Evolutionary conservation across 2,888 invertebrate genomes (phyloP).

Genomic region (Dioctria rufipes): DNA sequence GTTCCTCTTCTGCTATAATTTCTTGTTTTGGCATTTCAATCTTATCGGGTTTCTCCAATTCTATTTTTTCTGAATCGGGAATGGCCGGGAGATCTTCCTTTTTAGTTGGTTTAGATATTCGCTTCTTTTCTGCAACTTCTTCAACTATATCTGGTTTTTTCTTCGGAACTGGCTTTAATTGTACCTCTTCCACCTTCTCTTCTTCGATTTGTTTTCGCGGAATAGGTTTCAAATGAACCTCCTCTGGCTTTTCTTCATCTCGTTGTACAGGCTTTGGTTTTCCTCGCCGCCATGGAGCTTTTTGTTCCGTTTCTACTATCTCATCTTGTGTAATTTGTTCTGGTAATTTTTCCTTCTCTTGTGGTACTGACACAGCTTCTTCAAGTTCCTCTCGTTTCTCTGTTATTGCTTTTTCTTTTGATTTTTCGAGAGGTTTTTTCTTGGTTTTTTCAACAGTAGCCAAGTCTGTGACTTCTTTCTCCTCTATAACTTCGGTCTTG

Average conservation of each 20-base stretch:
- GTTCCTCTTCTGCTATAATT: conserved; percentile 61
- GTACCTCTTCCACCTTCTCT: conserved; percentile 63
- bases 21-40: conserved; percentile 61
- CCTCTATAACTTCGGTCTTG: conserved; percentile 65
- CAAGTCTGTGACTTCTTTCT: conserved; percentile 58
- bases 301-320: conserved; percentile 9
- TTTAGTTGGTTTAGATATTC: background rate
- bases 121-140: conserved; percentile 4
- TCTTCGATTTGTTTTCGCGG: conserved; percentile 59
- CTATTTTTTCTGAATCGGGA: conserved; percentile 61
- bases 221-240: conserved; percentile 61
- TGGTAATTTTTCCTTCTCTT: background rate
- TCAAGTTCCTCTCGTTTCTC: background rate
- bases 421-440: background rate
- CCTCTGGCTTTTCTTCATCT: conserved; percentile 63
- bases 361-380: conserved; percentile 1
- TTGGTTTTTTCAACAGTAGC: background rate
- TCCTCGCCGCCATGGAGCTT: conserved; percentile 41
- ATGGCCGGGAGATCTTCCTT: conserved; percentile 8
- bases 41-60: conserved; percentile 67
- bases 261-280: conserved; percentile 63
- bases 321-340: background rate
- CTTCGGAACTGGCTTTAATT: conserved; percentile 61
- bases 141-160: conserved; percentile 24
- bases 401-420: conserved; percentile 9